phyloP scores from a whole-genome alignment of 2,888 invertebrate genomes.

The Trissolcus brochymenae region DNA sequence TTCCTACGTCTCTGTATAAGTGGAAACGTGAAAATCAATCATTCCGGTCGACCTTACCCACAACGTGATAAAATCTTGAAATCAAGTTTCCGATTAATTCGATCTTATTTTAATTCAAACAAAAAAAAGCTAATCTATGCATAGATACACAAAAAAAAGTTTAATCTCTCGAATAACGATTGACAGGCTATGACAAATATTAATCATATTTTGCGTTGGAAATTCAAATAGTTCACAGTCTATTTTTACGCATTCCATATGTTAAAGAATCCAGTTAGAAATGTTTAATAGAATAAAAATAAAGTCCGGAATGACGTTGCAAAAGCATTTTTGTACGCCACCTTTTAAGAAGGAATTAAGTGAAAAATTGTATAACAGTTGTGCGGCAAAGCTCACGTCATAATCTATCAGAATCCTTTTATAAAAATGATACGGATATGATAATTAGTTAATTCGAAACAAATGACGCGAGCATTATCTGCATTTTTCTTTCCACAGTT shows the following conservation, averaged over 20 bases:
- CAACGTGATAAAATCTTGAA: too few relatives aligned
- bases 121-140: too few relatives aligned
- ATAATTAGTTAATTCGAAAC: slow-evolving; percentile 22
- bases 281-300: neutral
- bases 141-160: too few relatives aligned
- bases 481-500: neutral
- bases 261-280: too few relatives aligned
- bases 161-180: too few relatives aligned
- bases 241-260: too few relatives aligned
- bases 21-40: slow-evolving; percentile 39
- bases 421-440: slow-evolving; percentile 17
- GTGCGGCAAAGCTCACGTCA: neutral
- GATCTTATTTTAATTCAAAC: too few relatives aligned
- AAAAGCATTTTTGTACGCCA: too few relatives aligned
- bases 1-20: neutral
- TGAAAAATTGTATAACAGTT: neutral
- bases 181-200: too few relatives aligned
- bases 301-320: neutral
- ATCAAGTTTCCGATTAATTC: too few relatives aligned
- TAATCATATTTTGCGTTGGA: too few relatives aligned
- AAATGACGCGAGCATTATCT: slow-evolving; percentile 34
- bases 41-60: neutral
- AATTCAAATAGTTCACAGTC: too few relatives aligned
- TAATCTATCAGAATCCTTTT: slow-evolving; percentile 2
- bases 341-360: neutral